Evolutionary conservation across 2,797 vertebrate genomes (phyloP).

Genomic region (Adrianichthys oophorus): DNA sequence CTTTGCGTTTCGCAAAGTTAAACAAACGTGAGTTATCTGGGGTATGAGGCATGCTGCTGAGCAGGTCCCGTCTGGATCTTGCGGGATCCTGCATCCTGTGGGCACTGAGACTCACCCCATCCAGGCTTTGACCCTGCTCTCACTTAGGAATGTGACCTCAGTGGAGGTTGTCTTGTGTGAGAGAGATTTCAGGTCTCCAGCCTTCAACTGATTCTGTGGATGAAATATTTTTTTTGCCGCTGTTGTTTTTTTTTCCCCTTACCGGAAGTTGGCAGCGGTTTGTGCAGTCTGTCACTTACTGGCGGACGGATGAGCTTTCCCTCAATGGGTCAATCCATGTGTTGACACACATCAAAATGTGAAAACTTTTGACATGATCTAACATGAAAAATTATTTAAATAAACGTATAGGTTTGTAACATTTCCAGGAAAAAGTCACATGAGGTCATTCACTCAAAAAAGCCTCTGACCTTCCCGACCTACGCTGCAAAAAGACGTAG

Average conservation of each 20-base stretch:
- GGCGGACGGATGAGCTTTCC: neutral
- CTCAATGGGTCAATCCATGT: neutral
- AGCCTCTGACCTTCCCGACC: too few species aligned
- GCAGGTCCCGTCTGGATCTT: constrained; percentile 44
- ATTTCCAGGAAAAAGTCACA: too few species aligned
- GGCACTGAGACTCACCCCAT: constrained; percentile 71
- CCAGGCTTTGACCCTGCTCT: constrained; percentile 75
- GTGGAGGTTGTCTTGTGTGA: constrained; percentile 58
- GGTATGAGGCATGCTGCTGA: neutral
- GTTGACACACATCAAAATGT: too few species aligned
- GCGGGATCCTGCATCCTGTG: constrained; percentile 61
- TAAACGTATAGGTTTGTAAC: too few species aligned
- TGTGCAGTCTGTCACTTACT: neutral
- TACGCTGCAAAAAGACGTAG: too few species aligned
- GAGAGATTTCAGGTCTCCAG: constrained; percentile 55
- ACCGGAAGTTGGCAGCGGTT: constrained; percentile 18
- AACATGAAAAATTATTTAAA: too few species aligned
- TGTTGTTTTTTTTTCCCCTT: constrained; percentile 11
- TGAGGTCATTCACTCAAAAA: too few species aligned
- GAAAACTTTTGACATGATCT: too few species aligned
- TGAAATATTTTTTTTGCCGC: constrained; percentile 8
- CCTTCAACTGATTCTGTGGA: constrained; percentile 34
- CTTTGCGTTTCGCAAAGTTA: constrained; percentile 15
- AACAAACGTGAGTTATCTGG: constrained; percentile 12
- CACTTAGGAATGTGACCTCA: constrained; percentile 78